A percentile compares a stretch with the other conserved stretches of the same genome.
Conservation (phyloP, 2,888 invertebrate species). For the Troides helena region DNA sequence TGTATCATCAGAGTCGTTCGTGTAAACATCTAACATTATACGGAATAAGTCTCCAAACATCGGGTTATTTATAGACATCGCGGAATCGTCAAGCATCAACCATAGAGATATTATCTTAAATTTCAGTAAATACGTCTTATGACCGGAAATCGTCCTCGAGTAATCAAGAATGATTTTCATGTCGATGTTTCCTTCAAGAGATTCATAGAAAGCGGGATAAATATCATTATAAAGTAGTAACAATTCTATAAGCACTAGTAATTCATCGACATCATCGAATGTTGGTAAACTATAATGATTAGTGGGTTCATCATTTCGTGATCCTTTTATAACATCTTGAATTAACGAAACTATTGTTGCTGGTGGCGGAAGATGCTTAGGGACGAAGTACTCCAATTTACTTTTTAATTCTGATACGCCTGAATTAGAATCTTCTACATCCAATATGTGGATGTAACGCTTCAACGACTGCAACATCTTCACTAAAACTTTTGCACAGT, state of each 20-base stretch:
- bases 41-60: conserved; percentile 78
- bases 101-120: conserved; percentile 73
- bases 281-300: conserved; percentile 59
- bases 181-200: conserved; percentile 66
- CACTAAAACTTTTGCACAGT: conserved; percentile 75
- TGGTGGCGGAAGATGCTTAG: conserved; percentile 68
- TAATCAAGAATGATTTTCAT: conserved; percentile 67
- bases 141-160: conserved; percentile 51
- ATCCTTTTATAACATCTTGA: conserved; percentile 49
- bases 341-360: conserved; percentile 57
- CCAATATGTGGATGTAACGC: conserved; percentile 76
- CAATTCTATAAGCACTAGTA: conserved; percentile 62
- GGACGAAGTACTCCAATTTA: conserved; percentile 68
- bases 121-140: conserved; percentile 57
- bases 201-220: conserved; percentile 68
- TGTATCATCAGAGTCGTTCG: conserved; percentile 55
- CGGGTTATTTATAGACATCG: conserved; percentile 72
- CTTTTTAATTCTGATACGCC: conserved; percentile 57
- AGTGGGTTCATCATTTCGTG: conserved; percentile 39
- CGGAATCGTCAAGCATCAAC: conserved; percentile 70
- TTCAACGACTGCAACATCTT: conserved; percentile 78
- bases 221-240: conserved; percentile 67
- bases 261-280: conserved; percentile 53
- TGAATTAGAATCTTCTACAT: conserved; percentile 50
- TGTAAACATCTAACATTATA: conserved; percentile 80